Conservation (phyloP, 2,113 vertebrate species). For the Tychaedon coryphoeus region DNA sequence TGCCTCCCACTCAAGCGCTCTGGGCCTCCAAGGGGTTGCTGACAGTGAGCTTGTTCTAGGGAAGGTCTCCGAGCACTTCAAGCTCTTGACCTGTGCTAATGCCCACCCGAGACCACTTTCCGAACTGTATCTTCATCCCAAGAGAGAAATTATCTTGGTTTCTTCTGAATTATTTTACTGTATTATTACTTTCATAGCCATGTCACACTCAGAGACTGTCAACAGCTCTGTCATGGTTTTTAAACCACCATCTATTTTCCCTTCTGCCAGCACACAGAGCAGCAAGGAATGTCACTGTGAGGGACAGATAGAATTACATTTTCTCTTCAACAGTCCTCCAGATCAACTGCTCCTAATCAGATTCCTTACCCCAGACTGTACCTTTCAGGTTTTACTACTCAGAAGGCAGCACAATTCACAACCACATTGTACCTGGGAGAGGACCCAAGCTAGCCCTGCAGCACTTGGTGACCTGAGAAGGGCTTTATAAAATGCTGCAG, state of each 20-base stretch:
- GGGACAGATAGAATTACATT: neutral
- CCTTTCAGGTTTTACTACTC: neutral
- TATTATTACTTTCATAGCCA: neutral
- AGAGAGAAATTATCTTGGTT: neutral
- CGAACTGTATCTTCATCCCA: neutral
- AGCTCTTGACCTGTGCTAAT: neutral
- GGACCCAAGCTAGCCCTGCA: neutral
- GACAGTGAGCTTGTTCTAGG: rapidly evolving
- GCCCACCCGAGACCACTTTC: rapidly evolving
- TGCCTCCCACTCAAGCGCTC: rapidly evolving
- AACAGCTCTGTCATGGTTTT: neutral
- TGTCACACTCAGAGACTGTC: neutral
- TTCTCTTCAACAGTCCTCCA: neutral
- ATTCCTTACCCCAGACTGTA: neutral
- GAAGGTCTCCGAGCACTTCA: rapidly evolving
- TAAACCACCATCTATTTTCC: rapidly evolving
- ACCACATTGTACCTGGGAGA: neutral
- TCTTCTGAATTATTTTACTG: neutral
- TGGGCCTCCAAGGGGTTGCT: rapidly evolving
- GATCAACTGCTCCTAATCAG: neutral
- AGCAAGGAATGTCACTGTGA: neutral
- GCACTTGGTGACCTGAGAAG: neutral
- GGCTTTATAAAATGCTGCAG: neutral
- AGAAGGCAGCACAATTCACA: neutral
- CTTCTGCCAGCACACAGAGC: neutral